These are phyloP conservation scores for Lepidurus couesii DNA, from an alignment of 1,140 invertebrate species.

Conservation along the genomic window DNA sequence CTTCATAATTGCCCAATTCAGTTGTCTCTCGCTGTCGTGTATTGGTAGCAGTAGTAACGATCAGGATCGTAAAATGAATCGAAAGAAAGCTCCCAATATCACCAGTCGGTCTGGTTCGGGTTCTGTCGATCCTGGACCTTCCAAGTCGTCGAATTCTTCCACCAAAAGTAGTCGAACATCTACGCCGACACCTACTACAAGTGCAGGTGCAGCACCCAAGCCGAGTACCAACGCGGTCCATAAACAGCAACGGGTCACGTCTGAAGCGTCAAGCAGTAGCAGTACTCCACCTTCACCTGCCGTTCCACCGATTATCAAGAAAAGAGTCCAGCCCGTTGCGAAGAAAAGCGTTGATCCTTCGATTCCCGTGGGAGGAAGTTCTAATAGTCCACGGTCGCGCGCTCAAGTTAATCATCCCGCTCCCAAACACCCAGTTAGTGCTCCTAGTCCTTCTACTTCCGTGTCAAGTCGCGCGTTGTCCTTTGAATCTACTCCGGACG, in stretches of 20 bases:
- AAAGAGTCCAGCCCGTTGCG: background rate
- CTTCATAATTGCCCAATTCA: slow-evolving; percentile 18
- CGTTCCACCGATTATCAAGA: background rate
- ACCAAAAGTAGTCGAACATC: slow-evolving; percentile 14
- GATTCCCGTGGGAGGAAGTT: background rate
- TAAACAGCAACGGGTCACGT: background rate
- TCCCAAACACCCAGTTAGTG: background rate
- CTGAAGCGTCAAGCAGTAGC: background rate
- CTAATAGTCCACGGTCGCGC: background rate
- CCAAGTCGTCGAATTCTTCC: background rate
- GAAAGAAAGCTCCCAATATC: background rate
- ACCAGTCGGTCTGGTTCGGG: background rate
- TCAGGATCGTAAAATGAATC: slow-evolving; percentile 1
- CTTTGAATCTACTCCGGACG: background rate
- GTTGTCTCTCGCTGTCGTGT: slow-evolving; percentile 4
- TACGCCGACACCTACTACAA: background rate
- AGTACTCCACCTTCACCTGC: background rate
- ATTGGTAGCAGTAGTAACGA: background rate
- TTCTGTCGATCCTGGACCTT: background rate
- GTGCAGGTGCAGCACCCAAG: background rate
- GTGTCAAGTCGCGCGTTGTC: slow-evolving; percentile 1
- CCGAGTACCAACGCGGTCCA: background rate
- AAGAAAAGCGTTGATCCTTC: background rate
- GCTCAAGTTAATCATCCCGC: background rate
- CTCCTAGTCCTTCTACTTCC: slow-evolving; percentile 6